A percentile compares a stretch with the other conserved stretches of the same genome.
Conservation (phyloP, 2,888 invertebrate genomes). For the Drosophila macrospina region DNA sequence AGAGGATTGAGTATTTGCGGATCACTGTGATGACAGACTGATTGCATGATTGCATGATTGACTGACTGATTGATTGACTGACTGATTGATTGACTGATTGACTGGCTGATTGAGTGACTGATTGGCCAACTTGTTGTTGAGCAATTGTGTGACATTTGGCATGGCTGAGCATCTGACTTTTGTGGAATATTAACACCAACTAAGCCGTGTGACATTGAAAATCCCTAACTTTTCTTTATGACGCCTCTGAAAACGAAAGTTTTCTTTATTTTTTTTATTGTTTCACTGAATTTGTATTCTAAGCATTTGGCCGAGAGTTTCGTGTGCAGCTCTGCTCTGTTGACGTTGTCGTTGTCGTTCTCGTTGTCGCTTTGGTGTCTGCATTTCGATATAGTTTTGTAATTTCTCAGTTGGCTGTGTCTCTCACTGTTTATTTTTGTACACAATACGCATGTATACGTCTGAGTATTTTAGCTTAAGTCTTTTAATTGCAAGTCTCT, state of each 20-base stretch:
- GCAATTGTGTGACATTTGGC: slow-evolving; percentile 28
- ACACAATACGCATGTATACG: slow-evolving; percentile 50
- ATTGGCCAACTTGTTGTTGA: slow-evolving; percentile 13
- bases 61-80: slow-evolving; percentile 44
- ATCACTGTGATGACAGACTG: slow-evolving; percentile 28
- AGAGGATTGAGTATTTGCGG: slow-evolving; percentile 11
- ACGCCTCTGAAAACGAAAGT: slow-evolving; percentile 41
- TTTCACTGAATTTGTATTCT: slow-evolving; percentile 22
- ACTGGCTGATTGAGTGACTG: slow-evolving; percentile 42
- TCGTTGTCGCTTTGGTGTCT: slow-evolving; percentile 14
- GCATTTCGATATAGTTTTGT: slow-evolving; percentile 26
- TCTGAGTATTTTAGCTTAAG: slow-evolving; percentile 57
- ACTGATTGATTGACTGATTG: slow-evolving; percentile 26
- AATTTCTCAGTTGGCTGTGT: slow-evolving; percentile 40
- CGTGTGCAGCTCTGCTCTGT: background rate
- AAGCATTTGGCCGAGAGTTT: slow-evolving; percentile 19
- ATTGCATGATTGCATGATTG: slow-evolving; percentile 35
- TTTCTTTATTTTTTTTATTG: background rate
- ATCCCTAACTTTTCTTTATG: slow-evolving; percentile 27
- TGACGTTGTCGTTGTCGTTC: background rate
- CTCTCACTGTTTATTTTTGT: slow-evolving; percentile 60
- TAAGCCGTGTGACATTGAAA: slow-evolving; percentile 53
- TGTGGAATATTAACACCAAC: slow-evolving; percentile 36
- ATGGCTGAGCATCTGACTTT: slow-evolving; percentile 42
- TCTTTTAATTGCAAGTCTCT: slow-evolving; percentile 71